Conservation (phyloP, 2,113 vertebrate species). For the Prietella phreatophila region DNA sequence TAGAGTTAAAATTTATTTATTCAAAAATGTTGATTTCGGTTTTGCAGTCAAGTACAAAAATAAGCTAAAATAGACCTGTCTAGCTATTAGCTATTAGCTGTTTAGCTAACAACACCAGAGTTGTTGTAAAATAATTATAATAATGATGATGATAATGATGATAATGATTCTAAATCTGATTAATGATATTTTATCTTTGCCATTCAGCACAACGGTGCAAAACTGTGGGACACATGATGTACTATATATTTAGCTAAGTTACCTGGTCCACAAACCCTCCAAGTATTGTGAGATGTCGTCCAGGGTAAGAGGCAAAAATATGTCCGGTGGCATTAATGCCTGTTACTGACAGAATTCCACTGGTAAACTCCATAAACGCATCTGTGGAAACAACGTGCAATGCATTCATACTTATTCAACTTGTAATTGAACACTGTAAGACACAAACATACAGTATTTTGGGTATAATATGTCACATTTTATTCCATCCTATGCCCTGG, state of each 20-base stretch:
- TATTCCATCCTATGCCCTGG: neutral
- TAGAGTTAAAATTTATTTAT: neutral
- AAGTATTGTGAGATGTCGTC: slow-evolving; percentile 79
- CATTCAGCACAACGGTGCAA: neutral
- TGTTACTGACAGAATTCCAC: slow-evolving; percentile 79
- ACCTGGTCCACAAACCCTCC: slow-evolving; percentile 94
- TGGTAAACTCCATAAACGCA: slow-evolving; percentile 85
- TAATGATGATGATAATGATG: neutral
- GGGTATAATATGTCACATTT: neutral
- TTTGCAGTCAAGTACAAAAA: neutral
- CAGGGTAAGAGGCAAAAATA: slow-evolving; percentile 94
- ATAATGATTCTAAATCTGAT: neutral
- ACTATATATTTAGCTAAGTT: slow-evolving; percentile 44
- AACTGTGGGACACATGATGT: neutral
- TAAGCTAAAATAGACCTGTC: neutral
- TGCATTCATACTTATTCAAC: neutral
- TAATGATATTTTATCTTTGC: neutral
- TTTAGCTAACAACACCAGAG: neutral
- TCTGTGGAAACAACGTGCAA: slow-evolving; percentile 70
- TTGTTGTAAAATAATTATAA: neutral
- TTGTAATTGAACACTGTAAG: neutral
- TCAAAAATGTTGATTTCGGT: neutral
- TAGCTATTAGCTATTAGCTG: neutral
- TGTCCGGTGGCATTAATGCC: slow-evolving; percentile 92
- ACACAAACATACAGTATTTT: neutral